Evolutionary conservation across 2,888 invertebrate species (phyloP).

Genomic region (Nomada hirtipes): DNA sequence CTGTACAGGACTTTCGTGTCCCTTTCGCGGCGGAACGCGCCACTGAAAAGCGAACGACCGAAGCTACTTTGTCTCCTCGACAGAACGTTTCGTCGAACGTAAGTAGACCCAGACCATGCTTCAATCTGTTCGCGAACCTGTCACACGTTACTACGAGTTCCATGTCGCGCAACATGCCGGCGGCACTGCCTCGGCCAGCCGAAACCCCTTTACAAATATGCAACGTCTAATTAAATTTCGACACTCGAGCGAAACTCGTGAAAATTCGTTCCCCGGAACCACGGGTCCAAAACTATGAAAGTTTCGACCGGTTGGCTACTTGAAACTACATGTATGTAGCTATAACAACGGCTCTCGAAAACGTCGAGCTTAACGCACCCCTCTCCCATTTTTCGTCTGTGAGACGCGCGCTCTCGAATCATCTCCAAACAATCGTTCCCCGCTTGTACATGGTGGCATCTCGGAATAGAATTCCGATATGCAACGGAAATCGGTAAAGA

Average conservation of each 20-base stretch:
- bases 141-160: background rate
- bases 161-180: slow-evolving; percentile 4
- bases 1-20: slow-evolving; percentile 23
- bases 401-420: background rate
- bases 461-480: slow-evolving; percentile 35
- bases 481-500: slow-evolving; percentile 23
- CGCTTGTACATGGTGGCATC: background rate
- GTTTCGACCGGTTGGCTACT: too few species aligned
- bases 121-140: slow-evolving; percentile 5
- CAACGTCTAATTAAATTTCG: slow-evolving; percentile 10
- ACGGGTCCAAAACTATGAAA: too few species aligned
- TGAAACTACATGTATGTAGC: too few species aligned
- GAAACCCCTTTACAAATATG: background rate
- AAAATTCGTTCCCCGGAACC: background rate
- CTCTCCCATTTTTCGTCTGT: slow-evolving; percentile 1
- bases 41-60: slow-evolving; percentile 53
- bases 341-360: background rate
- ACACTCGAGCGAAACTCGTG: background rate
- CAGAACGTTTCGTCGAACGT: slow-evolving; percentile 52
- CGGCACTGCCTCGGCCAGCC: background rate
- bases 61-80: slow-evolving; percentile 55
- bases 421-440: slow-evolving; percentile 15
- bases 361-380: background rate
- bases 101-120: background rate
- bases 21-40: slow-evolving; percentile 27